These are phyloP conservation scores for Aphidoletes aphidimyza DNA, from an alignment of 2,888 invertebrate genomes.

Conservation along the genomic window DNA sequence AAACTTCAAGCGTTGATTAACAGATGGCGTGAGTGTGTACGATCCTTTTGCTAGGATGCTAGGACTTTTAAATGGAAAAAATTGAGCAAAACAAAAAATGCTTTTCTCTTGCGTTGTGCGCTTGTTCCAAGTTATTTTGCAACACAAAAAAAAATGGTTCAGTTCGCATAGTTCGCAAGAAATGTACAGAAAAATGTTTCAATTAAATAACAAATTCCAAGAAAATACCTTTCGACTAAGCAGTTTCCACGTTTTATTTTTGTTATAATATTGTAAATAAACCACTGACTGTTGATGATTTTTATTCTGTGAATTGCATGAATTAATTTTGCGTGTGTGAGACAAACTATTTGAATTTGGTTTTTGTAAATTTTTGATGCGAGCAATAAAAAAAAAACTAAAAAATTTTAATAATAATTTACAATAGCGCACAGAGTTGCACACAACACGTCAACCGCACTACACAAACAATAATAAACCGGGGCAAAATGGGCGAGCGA, in stretches of 20 bases:
- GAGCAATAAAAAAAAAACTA: not conserved
- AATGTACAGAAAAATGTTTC: not conserved
- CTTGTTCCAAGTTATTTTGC: not conserved
- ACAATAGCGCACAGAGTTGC: conserved; percentile 13
- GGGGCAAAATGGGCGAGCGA: not conserved
- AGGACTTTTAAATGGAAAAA: not conserved
- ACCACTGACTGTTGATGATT: not conserved
- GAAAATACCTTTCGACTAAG: not conserved
- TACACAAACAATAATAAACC: conserved; percentile 40
- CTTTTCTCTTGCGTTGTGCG: not conserved
- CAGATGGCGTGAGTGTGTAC: not conserved
- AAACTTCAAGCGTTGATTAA: not conserved
- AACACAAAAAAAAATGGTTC: not conserved
- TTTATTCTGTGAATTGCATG: not conserved
- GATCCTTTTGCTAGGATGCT: not conserved
- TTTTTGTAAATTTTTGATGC: not conserved
- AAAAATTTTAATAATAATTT: not conserved
- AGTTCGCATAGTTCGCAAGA: not conserved
- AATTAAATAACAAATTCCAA: not conserved
- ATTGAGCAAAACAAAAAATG: not conserved
- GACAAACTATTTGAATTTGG: not conserved
- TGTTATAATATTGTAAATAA: not conserved
- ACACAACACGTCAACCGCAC: conserved; percentile 45
- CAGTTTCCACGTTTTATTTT: too few species aligned
- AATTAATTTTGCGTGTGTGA: not conserved